Base-by-base conservation (phyloP, 2,113 vertebrate genomes). In the Emydura subglobosa region DNA sequence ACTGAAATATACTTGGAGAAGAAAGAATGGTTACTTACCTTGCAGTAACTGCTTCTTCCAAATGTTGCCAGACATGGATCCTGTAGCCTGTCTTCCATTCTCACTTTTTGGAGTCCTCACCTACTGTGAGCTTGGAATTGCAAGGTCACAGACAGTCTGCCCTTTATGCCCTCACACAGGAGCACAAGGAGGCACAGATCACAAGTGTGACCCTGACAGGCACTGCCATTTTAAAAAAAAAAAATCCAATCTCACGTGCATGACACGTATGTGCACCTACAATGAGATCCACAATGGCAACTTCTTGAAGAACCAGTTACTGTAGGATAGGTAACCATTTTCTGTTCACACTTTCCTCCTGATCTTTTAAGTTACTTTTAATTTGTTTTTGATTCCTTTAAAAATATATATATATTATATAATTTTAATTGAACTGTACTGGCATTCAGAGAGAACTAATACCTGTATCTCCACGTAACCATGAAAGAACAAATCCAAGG, bases 151-250 rank as follows among this genome's bases (percentile, higher is more conserved):
- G 42, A 55, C 29, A 83, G 1, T 86, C 7, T 87, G n/a, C 68
- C 50, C 59, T 83, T 79, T 68, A 6, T 85, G 25, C 34, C 39
- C 4, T 84, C 7, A 24, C 44, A 17, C 53, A 4, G 42, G 78
- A 39, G 39, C 51, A 59, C 42, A 10, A 79, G 54, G 50, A 25
- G 85, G 42, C 0, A 16, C 83, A 93, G 19, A 8, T 16, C 85
- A 88, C 19, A 31, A 65, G 2, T 74, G 39, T 10, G 74, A 5
- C 88, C 1, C 16, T 27, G 76, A 95, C 55, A 97, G 91, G 59
- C n/a, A 5, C 14, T 51, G n/a, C 81, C 87, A 79, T 4, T 39
- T 82, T 42, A 85, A 51, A 51, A 3, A 51, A 51, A 51, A 13
- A 4, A 51, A 51, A 51, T 53, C 51, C 51, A 5, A 53, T 53